Base-by-base conservation (phyloP, 1,140 invertebrate species). In the Heliconius melpomene region DNA sequence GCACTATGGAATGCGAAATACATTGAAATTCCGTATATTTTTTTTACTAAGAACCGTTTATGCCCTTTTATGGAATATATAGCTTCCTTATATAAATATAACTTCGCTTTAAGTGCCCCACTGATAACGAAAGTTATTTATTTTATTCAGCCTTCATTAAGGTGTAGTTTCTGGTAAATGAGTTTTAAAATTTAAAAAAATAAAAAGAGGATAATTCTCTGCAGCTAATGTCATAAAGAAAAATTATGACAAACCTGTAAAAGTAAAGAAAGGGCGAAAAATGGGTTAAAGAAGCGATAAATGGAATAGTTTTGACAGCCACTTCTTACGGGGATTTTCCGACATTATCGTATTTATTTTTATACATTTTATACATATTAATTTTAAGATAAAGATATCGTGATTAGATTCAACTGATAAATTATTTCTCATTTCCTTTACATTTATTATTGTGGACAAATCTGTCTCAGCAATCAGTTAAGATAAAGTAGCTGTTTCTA, bases 381-480 rank as follows among this genome's bases (percentile, higher is more conserved):
- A 29, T 18, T 66, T 26, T 9, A 23, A 66, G 60, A 66, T 29
- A 29, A 29, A 66, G 3, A 29, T 16, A 66, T 29, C 23, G n/a
- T 60, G n/a, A 57, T 6, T 57, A 23, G 8, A 60, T n/a, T 2
- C n/a, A n/a, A 26, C n/a, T 60, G 20, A 60, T 60, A 60, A 60
- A 26, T 23, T 60, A 60, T 60, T 60, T 20, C n/a, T 23, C 1
- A 7, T n/a, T 60, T 57, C 54, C 2, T 57, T 23, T 57, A 57
- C 0, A 8, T 66, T 26, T 6, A 13, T 7, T 66, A 66, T 66
- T 26, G 9, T 66, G 13, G 8, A 26, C 6, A 83, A 46, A 83
- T 79, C 72, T 75, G 77, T 81, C 82, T 57, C 32, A 40, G 54
- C 76, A 78, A 83, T 81, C 79, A 72, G 72, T 74, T 66, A 72